Base-by-base conservation (phyloP, 2,888 invertebrate species). In the Drosophila neoperkinsi region DNA sequence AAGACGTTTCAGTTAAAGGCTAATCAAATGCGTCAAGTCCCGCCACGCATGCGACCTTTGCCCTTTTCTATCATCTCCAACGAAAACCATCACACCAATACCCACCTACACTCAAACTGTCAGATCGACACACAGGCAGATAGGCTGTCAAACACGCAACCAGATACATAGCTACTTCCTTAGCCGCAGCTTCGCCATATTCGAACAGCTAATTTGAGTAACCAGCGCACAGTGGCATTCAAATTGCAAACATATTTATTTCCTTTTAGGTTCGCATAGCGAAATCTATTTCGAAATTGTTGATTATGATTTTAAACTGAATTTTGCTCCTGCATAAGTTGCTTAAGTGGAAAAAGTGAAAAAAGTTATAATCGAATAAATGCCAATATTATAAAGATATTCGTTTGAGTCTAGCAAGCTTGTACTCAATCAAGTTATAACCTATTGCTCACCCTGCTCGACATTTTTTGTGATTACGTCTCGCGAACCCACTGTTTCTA, bases 11-110 rank as follows among this genome's bases (percentile, higher is more conserved):
- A 31, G 34, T 63, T 36, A 74, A 74, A 70, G 65, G 77, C 64
- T 80, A 77, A 80, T 82, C 74, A 83, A 80, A 80, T 80, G 79
- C 82, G 74, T 71, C 71, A 79, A 71, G 69, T 69, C 71, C 59
- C 41, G 64, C 57, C 80, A 82, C 68, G 77, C 71, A 70, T 56
- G 55, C 70, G 81, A 81, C 81, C 84, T 78, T 77, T 83, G 81
- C 28, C 81, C 67, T 81, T 81, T 77, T 52, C 67, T 59, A 63
- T 61, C 57, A 77, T 65, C 71, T 77, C 59, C 65, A 63, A 56
- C 51, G 76, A 56, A 79, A 62, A 46, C 11, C 43, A 28, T 30
- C 31, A 43, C 36, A 34, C 55, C 21, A 25, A 36, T 33, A 63
- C 62, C 46, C 31, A 34, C 58, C 50, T 4, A 31, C 53, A 51